phyloP scores from a whole-genome alignment of 2,888 invertebrate species.

The Ecdyonurus torrentis region DNA sequence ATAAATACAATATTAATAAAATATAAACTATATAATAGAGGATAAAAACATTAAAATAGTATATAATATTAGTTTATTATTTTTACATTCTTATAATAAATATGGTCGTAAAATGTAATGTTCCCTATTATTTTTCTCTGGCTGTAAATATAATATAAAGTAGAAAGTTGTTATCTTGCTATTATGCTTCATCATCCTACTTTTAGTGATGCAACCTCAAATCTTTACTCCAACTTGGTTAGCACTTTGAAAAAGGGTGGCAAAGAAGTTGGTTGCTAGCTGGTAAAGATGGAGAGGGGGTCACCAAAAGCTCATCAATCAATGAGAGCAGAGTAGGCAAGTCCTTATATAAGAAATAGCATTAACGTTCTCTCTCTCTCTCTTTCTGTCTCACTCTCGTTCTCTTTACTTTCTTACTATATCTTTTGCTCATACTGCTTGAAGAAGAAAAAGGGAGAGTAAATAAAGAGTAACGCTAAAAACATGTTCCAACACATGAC shows the following conservation, averaged over 20 bases:
- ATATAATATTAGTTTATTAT: background rate
- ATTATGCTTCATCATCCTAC: background rate
- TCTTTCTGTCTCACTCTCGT: no score
- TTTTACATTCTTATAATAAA: background rate
- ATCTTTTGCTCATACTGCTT: no score
- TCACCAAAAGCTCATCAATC: background rate
- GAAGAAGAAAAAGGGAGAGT: background rate
- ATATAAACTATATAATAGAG: no score
- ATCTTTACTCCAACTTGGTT: no score
- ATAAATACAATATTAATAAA: background rate
- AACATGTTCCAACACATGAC: background rate
- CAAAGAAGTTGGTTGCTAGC: no score
- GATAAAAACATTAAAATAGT: no score
- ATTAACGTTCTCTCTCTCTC: background rate
- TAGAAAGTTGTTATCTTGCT: no score
- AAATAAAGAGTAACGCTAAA: background rate
- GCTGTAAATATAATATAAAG: no score
- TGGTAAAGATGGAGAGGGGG: background rate
- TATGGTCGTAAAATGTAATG: background rate
- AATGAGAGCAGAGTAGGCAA: background rate
- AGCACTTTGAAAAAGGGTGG: background rate
- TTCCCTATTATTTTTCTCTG: background rate
- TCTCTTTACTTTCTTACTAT: no score
- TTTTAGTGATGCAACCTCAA: background rate
- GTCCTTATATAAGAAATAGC: background rate